Base-by-base conservation (phyloP, 2,888 invertebrate genomes). In the Allophyes oxyacanthae region DNA sequence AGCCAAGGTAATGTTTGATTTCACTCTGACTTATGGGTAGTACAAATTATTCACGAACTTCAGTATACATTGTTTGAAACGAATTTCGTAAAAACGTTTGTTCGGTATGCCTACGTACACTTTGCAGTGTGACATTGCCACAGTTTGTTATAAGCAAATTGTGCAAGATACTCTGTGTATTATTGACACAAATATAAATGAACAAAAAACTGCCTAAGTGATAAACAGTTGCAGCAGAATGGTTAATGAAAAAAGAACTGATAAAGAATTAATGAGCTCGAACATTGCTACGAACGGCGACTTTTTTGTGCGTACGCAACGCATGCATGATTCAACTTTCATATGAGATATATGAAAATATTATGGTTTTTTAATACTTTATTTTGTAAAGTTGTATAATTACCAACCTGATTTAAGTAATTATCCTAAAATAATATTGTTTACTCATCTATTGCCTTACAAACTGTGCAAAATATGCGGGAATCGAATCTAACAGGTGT, bases 1-100 rank as follows among this genome's bases (percentile, higher is more conserved):
- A 77, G 77, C 83, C 92, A 92, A 92, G 91, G 91, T 87, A 83
- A 92, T 85, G 82, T 83, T 20, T 79, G 89, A 88, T 92, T 91
- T 91, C 92, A 83, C 89, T 86, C 71, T 85, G 84, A 86, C 75
- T 79, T 79, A 80, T 83, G 63, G 58, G 69, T 44, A 45, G 75
- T 80, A 78, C 76, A 85, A 82, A 83, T 84, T 81, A 82, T 84
- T 83, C 72, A 75, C 68, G 68, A 77, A 77, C 77, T 82, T 79
- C 72, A 72, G 78, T 80, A 77, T 82, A 81, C 82, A 72, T 76
- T 61, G 74, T 75, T 83, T 77, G 86, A 79, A 86, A 87, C 76
- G 56, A 64, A 77, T 89, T 87, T 90, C 85, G 86, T 79, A 86
- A 90, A 77, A 75, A 50, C 69, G 56, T 81, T 81, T 79, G 79